Evolutionary conservation across 1,140 invertebrate genomes (phyloP).

Genomic region (Drosophila nasuta): DNA sequence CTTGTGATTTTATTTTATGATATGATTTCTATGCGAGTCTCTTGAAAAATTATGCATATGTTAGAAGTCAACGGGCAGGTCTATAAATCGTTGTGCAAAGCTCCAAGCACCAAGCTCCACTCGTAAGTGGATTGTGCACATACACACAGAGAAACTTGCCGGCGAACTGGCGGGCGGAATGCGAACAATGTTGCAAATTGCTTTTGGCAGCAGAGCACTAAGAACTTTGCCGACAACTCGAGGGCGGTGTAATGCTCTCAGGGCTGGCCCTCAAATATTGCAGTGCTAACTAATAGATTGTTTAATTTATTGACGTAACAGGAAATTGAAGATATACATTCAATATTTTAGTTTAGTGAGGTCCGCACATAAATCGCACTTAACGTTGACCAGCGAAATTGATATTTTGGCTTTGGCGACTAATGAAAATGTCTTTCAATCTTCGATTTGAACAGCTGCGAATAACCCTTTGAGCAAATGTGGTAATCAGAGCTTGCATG

Average conservation of each 20-base stretch:
- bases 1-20: constrained; percentile 79
- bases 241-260: not conserved
- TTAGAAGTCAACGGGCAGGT: constrained; percentile 74
- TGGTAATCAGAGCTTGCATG: not conserved
- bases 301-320: not conserved
- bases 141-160: constrained; percentile 10
- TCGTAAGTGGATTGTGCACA: constrained; percentile 31
- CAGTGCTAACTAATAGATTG: constrained; percentile 7
- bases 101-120: not conserved
- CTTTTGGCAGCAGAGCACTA: constrained; percentile 30
- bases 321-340: not conserved
- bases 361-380: not conserved
- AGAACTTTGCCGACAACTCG: constrained; percentile 17
- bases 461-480: constrained; percentile 1
- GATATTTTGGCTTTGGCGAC: not conserved
- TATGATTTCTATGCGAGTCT: constrained; percentile 65
- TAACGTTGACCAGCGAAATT: not conserved
- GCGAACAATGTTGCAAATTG: constrained; percentile 63
- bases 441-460: not conserved
- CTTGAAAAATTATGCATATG: constrained; percentile 82
- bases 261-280: not conserved
- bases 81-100: constrained; percentile 68
- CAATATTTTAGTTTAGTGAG: not conserved
- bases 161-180: constrained; percentile 31
- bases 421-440: no score